These are phyloP conservation scores for Lepidocyrtinus sp. DNA, from an alignment of 2,888 invertebrate genomes.

Conservation along the genomic window DNA sequence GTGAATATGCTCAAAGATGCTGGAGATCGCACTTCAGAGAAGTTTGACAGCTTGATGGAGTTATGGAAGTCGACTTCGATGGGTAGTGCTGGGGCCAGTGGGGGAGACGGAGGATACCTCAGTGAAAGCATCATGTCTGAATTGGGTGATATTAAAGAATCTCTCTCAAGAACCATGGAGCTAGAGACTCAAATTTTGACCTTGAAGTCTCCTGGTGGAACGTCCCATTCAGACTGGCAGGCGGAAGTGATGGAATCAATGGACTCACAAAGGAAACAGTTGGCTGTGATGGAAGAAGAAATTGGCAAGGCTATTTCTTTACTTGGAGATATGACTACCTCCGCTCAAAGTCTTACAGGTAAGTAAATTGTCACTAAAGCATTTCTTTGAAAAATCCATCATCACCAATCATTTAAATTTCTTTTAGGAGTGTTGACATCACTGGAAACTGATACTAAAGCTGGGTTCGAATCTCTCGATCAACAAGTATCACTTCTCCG, in stretches of 20 bases:
- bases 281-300: slow-evolving; percentile 68
- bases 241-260: slow-evolving; percentile 65
- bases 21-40: slow-evolving; percentile 59
- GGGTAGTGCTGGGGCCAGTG: slow-evolving; percentile 37
- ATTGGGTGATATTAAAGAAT: slow-evolving; percentile 67
- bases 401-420: background rate
- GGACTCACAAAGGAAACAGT: slow-evolving; percentile 66
- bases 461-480: slow-evolving; percentile 58
- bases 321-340: slow-evolving; percentile 64
- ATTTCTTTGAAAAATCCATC: background rate
- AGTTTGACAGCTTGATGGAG: slow-evolving; percentile 65
- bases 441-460: slow-evolving; percentile 49
- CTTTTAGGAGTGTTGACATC: slow-evolving; percentile 41
- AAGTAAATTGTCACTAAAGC: background rate
- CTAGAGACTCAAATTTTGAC: slow-evolving; percentile 58
- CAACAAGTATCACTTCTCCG: slow-evolving; percentile 45
- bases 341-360: slow-evolving; percentile 58
- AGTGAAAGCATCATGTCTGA: slow-evolving; percentile 64
- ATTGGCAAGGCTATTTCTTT: slow-evolving; percentile 64
- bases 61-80: slow-evolving; percentile 54
- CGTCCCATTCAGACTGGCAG: slow-evolving; percentile 60
- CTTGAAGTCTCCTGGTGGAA: slow-evolving; percentile 26
- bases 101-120: slow-evolving; percentile 40
- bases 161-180: slow-evolving; percentile 59
- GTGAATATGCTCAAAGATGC: slow-evolving; percentile 57